Conservation (phyloP, 1,140 invertebrate genomes). For the Drosophila takahashii region DNA sequence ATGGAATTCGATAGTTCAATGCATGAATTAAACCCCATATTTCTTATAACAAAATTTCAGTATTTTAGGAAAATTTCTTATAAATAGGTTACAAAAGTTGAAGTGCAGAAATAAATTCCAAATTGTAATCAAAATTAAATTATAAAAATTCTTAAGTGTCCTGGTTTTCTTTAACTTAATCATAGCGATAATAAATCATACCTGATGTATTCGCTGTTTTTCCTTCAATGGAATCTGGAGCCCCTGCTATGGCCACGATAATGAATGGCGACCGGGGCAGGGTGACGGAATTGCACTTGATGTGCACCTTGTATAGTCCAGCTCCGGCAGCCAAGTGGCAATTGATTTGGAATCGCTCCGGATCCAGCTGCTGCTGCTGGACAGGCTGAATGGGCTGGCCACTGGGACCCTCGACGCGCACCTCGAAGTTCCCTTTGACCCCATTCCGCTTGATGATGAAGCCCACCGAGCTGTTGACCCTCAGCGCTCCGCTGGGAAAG, state of each 20-base stretch:
- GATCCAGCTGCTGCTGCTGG: conserved; percentile 88
- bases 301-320: conserved; percentile 94
- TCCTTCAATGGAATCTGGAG: conserved; percentile 84
- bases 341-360: conserved; percentile 91
- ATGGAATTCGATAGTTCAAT: no score
- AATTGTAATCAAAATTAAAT: no score
- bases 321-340: conserved; percentile 93
- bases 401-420: conserved; percentile 71
- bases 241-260: conserved; percentile 89
- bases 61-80: no score
- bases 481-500: conserved; percentile 75
- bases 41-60: no score
- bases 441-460: conserved; percentile 79
- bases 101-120: no score
- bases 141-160: no score
- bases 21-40: no score
- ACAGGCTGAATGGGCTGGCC: conserved; percentile 55
- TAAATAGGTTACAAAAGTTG: no score
- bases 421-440: conserved; percentile 81
- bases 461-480: conserved; percentile 54
- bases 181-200: neutral
- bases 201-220: conserved; percentile 1
- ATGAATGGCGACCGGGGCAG: conserved; percentile 94
- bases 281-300: conserved; percentile 94
- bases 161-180: no score